Evolutionary conservation across 92 coral and sea anemone genomes (phyloP), one percentile per base, ranked within the genome.

Genomic region (Parazoanthus atlanticus): DNA sequence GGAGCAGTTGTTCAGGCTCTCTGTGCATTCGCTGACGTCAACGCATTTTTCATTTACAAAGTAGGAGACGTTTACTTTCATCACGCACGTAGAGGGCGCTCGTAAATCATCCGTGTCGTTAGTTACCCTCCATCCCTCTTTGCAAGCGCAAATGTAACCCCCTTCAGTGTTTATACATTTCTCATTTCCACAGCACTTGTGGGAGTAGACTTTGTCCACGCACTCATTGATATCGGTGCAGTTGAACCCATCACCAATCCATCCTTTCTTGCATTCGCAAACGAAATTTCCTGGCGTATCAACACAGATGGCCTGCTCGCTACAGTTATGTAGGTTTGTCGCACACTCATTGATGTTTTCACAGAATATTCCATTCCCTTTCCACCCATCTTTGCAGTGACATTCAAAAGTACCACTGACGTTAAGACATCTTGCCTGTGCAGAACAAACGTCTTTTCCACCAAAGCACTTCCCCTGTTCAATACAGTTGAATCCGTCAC

Each of bases 351-450:
- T 70, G 13, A 88, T 86, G 41, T 93, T 93, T 65, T 93, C 95
- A 40, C 95, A 93, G 43, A 90, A 93, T 54, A 93, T 76, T 26
- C 95, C 95, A 74, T 93, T 93, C 6, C 93, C 95, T 52, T 80
- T 80, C 89, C 91, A 93, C 17, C 95, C 95, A 30, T 58, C 56
- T 26, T 93, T 81, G 76, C 95, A 93, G 49, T 82, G 67, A 28
- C 95, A 93, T 73, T 91, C 93, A 32, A 89, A 91, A 17, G 92
- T 93, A 19, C 93, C 95, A 74, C 80, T 93, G 19, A 76, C 31
- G 28, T 93, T 89, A 30, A 88, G 29, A 66, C 95, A 93, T 25
- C 19, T 31, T 29, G 89, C 95, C n/a, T 88, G 17, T 12, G n/a
- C 19, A 28, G 95, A 93, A 81, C 95, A 93, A 74, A 90, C 78